Evolutionary conservation across 1,140 invertebrate species (phyloP).

Genomic region (Oncopodura yosiiana): DNA sequence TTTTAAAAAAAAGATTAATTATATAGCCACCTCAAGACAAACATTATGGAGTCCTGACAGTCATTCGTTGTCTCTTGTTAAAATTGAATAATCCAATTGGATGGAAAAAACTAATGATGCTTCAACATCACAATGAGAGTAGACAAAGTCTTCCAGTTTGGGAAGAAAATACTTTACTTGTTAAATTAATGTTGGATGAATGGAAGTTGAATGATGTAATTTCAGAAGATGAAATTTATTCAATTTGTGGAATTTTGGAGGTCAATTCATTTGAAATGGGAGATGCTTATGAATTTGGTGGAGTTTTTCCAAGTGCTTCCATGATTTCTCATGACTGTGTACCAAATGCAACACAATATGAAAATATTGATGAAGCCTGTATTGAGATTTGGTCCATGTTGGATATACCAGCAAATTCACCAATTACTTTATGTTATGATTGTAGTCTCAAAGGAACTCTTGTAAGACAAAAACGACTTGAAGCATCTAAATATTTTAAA

Average conservation of each 20-base stretch:
- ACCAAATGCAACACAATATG: constrained; percentile 64
- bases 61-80: constrained; percentile 33
- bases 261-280: constrained; percentile 42
- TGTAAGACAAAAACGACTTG: constrained; percentile 56
- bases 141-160: constrained; percentile 12
- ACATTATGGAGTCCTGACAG: constrained; percentile 6
- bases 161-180: constrained; percentile 24
- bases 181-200: constrained; percentile 12
- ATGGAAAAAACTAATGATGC: constrained; percentile 25
- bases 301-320: constrained; percentile 18
- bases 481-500: constrained; percentile 64
- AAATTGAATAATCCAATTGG: constrained; percentile 13
- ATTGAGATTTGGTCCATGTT: constrained; percentile 57
- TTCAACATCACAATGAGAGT: constrained; percentile 25
- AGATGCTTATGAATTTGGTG: constrained; percentile 17
- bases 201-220: constrained; percentile 20
- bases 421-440: constrained; percentile 62
- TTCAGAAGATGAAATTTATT: constrained; percentile 18
- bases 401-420: constrained; percentile 51
- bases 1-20: not conserved
- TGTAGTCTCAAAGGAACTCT: constrained; percentile 59
- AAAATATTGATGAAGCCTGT: constrained; percentile 34
- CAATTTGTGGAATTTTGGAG: constrained; percentile 61
- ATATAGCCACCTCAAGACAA: not conserved
- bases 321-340: constrained; percentile 69